Percentiles rank a stretch among this genome's conserved stretches.
Conservation (phyloP, 92 coral and sea anemone species). For the Parazoanthus atlanticus region DNA sequence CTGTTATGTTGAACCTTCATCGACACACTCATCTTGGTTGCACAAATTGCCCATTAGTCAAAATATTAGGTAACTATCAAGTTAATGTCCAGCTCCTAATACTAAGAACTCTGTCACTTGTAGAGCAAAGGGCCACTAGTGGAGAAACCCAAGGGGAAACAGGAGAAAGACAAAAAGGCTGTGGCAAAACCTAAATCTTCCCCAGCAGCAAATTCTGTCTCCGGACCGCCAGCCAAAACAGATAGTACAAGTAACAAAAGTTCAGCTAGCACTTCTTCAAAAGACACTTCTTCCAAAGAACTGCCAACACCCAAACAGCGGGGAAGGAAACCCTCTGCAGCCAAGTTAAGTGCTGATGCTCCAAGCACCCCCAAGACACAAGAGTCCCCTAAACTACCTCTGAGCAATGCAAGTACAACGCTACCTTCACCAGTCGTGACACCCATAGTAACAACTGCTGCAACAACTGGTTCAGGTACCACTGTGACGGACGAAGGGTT, state of each 20-base stretch:
- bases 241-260: slow-evolving; percentile 50
- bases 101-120: not conserved
- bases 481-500: slow-evolving; percentile 34
- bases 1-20: too few species aligned
- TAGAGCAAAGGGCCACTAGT: slow-evolving; percentile 22
- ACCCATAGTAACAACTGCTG: slow-evolving; percentile 41
- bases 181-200: slow-evolving; percentile 70
- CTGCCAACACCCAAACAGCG: slow-evolving; percentile 75
- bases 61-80: not conserved
- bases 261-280: slow-evolving; percentile 29
- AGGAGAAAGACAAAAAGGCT: slow-evolving; percentile 59
- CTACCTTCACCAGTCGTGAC: slow-evolving; percentile 42
- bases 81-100: not conserved
- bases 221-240: slow-evolving; percentile 58
- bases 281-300: slow-evolving; percentile 21
- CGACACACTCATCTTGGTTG: too few species aligned
- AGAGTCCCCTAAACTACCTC: slow-evolving; percentile 48
- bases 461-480: slow-evolving; percentile 49
- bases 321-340: slow-evolving; percentile 84
- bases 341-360: slow-evolving; percentile 56
- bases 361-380: slow-evolving; percentile 39
- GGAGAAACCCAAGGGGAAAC: slow-evolving; percentile 38
- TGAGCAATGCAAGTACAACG: slow-evolving; percentile 9
- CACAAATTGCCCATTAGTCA: not conserved
- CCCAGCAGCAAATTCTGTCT: slow-evolving; percentile 53